Evolutionary conservation across 2,797 vertebrate species (phyloP), one percentile per base, ranked within the genome.

Genomic region (Odontamblyopus rebecca): DNA sequence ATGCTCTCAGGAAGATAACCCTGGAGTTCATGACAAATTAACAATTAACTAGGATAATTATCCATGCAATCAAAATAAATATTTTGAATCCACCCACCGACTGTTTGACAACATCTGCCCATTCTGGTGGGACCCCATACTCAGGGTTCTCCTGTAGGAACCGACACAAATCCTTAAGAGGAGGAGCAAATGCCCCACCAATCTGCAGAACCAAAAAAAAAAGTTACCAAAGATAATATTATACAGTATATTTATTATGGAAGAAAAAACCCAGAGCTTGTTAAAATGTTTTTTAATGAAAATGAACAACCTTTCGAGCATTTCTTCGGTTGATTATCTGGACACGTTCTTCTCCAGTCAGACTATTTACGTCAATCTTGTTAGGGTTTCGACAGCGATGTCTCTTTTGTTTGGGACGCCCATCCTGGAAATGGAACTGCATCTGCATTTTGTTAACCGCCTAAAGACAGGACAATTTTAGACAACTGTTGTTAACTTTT

Each of bases 301-400:
- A 53, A 16, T 38, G 56, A 79, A 74, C 13, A 81, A 97, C 98
- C 96, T 99, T 99, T 86, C 97, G 95, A 19, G 97, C 98, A 16
- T 99, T 99, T 88, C 96, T 95, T 91, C 97, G 94, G 71, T 99
- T 99, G 84, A 99, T 99, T 78, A 99, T 96, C 85, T 98, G 98
- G 70, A 99, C 98, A 64, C 98, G 93, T 82, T 99, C 98, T 82
- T 99, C 98, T 82, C 98, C 98, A 0, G 98, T 99, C 75, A 99
- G 94, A 81, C 97, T 99, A 84, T 98, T 98, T 65, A 99, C 92
- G 1, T 99, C 97, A 15, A 99, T 93, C 93, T 99, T 99, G 89
- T 97, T 99, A 11, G 98, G 98, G 82, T 99, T 99, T 83, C 97
- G 92, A 78, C 97, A 99, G 74, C 98, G 97, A 73, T 99, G 98